Evolutionary conservation across 2,113 vertebrate genomes (phyloP).

Genomic region (Ia io): DNA sequence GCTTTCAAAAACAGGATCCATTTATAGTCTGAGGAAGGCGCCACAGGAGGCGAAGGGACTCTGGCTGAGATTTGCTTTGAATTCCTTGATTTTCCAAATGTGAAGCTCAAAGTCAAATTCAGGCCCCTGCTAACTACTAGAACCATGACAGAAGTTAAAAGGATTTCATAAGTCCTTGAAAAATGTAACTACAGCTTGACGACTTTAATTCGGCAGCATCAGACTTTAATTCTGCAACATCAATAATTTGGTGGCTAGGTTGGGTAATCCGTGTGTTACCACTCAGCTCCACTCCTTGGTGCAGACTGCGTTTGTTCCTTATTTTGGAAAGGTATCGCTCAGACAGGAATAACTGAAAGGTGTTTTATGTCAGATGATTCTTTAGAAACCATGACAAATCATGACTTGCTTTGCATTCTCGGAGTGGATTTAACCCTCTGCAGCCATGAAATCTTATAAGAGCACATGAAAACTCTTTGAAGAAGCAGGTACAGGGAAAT

Average conservation of each 20-base stretch:
- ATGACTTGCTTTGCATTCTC: neutral
- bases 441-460: constrained; percentile 10
- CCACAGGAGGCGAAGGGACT: constrained; percentile 62
- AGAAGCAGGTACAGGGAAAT: neutral
- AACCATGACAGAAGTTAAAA: constrained; percentile 71
- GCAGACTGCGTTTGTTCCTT: neutral
- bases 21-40: constrained; percentile 71
- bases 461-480: neutral
- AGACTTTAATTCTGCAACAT: constrained; percentile 47
- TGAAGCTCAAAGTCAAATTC: constrained; percentile 68
- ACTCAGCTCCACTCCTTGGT: neutral
- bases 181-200: constrained; percentile 45
- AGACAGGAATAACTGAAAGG: neutral
- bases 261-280: neutral
- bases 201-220: constrained; percentile 46
- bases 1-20: constrained; percentile 73
- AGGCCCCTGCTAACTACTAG: constrained; percentile 60
- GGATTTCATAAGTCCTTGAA: constrained; percentile 66
- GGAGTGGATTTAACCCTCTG: neutral
- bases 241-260: neutral
- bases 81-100: constrained; percentile 76
- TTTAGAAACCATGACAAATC: neutral
- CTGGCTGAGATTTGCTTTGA: constrained; percentile 70
- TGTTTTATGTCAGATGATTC: constrained; percentile 42
- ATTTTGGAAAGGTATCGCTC: constrained; percentile 23